Conservation (phyloP, 2,888 invertebrate genomes). For the Clistopyga incitator region DNA sequence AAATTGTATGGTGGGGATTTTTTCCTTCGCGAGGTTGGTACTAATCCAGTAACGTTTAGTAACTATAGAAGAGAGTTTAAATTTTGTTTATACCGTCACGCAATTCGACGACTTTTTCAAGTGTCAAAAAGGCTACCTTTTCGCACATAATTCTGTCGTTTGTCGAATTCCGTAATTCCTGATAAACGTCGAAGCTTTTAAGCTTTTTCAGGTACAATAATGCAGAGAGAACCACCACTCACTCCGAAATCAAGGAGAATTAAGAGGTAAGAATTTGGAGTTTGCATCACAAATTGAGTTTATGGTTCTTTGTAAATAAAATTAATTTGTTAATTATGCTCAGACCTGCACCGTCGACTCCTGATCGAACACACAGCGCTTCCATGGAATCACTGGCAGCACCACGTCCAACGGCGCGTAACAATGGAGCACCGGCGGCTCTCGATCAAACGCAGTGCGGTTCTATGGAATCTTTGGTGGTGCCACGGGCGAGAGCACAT, state of each 20-base stretch:
- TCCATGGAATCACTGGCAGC: not conserved
- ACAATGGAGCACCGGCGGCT: conserved; percentile 48
- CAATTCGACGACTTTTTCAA: not conserved
- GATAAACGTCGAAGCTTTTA: not conserved
- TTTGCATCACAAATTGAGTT: not conserved
- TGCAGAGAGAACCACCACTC: conserved; percentile 68
- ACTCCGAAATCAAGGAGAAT: conserved; percentile 60
- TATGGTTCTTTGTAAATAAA: not conserved
- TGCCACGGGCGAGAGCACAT: conserved; percentile 17
- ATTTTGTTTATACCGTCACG: conserved; percentile 25
- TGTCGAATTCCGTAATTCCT: not conserved
- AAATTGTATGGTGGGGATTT: not conserved
- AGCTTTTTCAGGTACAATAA: conserved; percentile 37
- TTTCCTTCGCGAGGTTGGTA: not conserved
- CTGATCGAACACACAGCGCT: not conserved
- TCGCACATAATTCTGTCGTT: not conserved
- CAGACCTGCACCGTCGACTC: conserved; percentile 14
- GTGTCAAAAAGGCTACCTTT: not conserved
- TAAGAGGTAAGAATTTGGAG: conserved; percentile 58
- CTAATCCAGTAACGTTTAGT: not conserved
- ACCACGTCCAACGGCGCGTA: conserved; percentile 15
- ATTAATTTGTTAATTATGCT: conserved; percentile 3
- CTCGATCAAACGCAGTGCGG: not conserved
- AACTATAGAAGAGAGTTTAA: conserved; percentile 22
- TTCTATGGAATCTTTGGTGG: not conserved